Percentiles rank a stretch among this genome's conserved stretches.
Evolutionary conservation across 2,797 vertebrate species (phyloP).

Genomic region (Prunella strophiata): DNA sequence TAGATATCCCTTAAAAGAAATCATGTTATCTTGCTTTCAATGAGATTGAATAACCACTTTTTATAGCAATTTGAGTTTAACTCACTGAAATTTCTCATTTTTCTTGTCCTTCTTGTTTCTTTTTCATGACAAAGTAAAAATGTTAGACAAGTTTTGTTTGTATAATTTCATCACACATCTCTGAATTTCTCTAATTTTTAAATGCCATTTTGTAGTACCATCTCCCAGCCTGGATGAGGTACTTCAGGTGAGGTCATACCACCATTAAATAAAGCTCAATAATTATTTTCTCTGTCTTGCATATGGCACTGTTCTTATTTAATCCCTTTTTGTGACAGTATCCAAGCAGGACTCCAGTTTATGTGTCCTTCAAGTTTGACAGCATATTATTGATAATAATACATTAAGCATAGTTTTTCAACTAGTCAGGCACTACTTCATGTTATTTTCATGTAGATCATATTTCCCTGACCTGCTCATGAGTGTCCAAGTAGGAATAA

Average conservation of each 20-base stretch:
- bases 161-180: neutral
- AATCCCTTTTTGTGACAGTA: neutral
- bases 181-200: neutral
- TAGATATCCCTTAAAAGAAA: neutral
- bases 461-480: neutral
- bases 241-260: neutral
- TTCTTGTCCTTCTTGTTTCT: neutral
- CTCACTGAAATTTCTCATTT: neutral
- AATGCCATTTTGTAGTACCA: neutral
- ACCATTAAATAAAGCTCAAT: conserved; percentile 8
- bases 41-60: neutral
- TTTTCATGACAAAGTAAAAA: neutral
- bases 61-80: neutral
- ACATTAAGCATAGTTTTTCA: conserved; percentile 8
- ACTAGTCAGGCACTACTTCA: neutral
- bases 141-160: neutral
- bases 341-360: neutral
- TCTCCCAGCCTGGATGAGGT: neutral
- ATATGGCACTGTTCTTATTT: neutral
- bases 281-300: neutral
- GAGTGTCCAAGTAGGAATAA: neutral
- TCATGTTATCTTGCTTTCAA: neutral
- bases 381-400: conserved; percentile 7
- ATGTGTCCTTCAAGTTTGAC: conserved; percentile 1
- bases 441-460: neutral